Base-by-base conservation (phyloP, 2,797 vertebrate genomes). In the Peromyscus attwateri region DNA sequence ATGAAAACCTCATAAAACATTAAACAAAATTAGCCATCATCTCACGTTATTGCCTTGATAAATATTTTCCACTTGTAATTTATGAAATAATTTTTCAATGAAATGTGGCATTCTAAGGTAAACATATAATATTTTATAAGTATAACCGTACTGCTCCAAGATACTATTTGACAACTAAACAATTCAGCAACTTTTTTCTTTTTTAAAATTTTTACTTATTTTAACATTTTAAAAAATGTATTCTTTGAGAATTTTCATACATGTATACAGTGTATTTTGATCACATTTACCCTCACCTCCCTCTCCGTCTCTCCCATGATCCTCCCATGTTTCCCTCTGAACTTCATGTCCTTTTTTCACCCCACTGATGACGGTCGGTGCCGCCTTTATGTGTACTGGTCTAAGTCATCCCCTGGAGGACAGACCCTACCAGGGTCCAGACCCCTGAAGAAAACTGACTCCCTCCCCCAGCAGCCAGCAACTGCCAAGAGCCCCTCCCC, bases 1-100 rank as follows among this genome's bases (percentile, higher is more conserved):
- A 99, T 99, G 99, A 99, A 99, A 99, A 99, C 98, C 98, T 98
- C 98, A 97, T 98, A 99, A 99, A 98, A 99, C 99, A 99, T 99
- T 99, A 99, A 99, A 99, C 99, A 99, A 99, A 99, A 99, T 99
- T 99, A 99, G 98, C 99, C 98, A 98, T 98, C 98, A 98, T 99
- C 98, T 98, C 37, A 34, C 43, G 29, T 21, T 60, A 89, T 76
- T 76, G 75, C 37, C 27, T 40, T 21, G 16, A 37, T 62, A 60
- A 89, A 43, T 46, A 89, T 29, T 76, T 76, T 57, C n/a, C n/a
- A 57, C 70, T 88, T 88, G 85, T 87, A 55, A 57, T 37, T 73
- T 73, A 57, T 57, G 68, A 57, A 57, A 73, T 73, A n/a, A 73
- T 40, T 88, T 81, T 73, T 88, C 49, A 73, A 21, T 57, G 49